Conservation (phyloP, 2,888 invertebrate species). For the Cistogaster globosa region DNA sequence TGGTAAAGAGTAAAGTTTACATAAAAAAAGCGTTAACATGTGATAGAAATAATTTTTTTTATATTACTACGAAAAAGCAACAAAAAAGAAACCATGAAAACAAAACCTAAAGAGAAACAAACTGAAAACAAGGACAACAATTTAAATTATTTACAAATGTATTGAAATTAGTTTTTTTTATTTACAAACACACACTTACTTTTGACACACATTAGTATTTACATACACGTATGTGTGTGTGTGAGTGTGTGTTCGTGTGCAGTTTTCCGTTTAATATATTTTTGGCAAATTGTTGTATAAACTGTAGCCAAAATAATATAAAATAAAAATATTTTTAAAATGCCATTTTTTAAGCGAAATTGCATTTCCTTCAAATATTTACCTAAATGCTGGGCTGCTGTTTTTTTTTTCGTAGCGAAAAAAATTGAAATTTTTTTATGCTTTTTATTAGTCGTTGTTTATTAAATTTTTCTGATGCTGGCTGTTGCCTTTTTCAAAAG, state of each 20-base stretch:
- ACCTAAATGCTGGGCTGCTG: slow-evolving; percentile 34
- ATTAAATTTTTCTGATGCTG: slow-evolving; percentile 20
- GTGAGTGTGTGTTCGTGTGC: too few species aligned
- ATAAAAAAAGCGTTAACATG: background rate
- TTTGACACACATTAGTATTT: background rate
- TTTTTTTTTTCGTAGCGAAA: slow-evolving; percentile 1
- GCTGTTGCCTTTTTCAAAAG: background rate
- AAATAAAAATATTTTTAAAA: slow-evolving; percentile 26
- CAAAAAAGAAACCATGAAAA: background rate
- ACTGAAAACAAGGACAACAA: slow-evolving; percentile 35
- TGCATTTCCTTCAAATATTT: slow-evolving; percentile 51
- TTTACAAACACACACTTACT: background rate
- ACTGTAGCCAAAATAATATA: slow-evolving; percentile 55
- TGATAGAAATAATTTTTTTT: slow-evolving; percentile 30
- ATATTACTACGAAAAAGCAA: background rate
- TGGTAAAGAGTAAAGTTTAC: background rate
- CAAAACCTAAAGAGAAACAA: background rate
- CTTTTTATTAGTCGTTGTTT: slow-evolving; percentile 3
- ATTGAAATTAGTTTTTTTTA: slow-evolving; percentile 35
- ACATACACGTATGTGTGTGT: background rate
- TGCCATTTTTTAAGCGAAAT: slow-evolving; percentile 25
- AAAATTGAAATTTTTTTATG: slow-evolving; percentile 22
- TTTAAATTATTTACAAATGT: slow-evolving; percentile 45
- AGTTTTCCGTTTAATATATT: background rate
- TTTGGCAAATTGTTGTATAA: slow-evolving; percentile 56